Percentiles rank a stretch among this genome's conserved stretches.
phyloP scores from a whole-genome alignment of 2,888 invertebrate genomes.

The Leistus spinibarbis region DNA sequence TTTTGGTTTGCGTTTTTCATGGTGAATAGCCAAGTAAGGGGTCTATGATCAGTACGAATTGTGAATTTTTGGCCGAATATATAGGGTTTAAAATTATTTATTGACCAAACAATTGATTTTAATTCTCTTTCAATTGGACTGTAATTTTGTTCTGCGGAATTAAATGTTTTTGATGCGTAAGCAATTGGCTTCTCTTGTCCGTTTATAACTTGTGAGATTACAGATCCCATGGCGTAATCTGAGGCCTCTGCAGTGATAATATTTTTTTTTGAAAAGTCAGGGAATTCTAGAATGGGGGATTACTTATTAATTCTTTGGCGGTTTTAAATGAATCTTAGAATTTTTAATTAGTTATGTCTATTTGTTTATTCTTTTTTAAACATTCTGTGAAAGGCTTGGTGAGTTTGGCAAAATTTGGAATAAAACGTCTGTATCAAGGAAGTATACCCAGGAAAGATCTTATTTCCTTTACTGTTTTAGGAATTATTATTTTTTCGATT shows the following conservation, averaged over 20 bases:
- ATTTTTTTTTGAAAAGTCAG: background rate
- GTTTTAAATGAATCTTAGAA: no score
- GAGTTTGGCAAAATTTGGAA: no score
- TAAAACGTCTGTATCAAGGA: no score
- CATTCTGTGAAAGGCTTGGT: no score
- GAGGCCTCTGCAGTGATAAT: background rate
- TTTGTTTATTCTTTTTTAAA: no score
- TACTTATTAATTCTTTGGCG: background rate
- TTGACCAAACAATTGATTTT: background rate
- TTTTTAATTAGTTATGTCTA: no score
- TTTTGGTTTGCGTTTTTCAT: slow-evolving; percentile 14
- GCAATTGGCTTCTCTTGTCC: slow-evolving; percentile 7
- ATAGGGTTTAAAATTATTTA: slow-evolving; percentile 12
- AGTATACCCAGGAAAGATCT: no score
- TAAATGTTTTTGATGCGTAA: background rate
- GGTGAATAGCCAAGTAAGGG: background rate
- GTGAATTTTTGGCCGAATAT: background rate
- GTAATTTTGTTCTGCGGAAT: background rate
- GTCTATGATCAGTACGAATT: slow-evolving; percentile 16
- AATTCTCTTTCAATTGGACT: background rate
- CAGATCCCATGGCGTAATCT: no score
- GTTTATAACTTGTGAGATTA: no score
- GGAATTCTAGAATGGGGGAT: background rate
- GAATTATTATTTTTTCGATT: no score
- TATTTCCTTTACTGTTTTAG: no score